These are phyloP conservation scores for Karalla daura DNA, from an alignment of 2,797 vertebrate genomes.

Conservation along the genomic window DNA sequence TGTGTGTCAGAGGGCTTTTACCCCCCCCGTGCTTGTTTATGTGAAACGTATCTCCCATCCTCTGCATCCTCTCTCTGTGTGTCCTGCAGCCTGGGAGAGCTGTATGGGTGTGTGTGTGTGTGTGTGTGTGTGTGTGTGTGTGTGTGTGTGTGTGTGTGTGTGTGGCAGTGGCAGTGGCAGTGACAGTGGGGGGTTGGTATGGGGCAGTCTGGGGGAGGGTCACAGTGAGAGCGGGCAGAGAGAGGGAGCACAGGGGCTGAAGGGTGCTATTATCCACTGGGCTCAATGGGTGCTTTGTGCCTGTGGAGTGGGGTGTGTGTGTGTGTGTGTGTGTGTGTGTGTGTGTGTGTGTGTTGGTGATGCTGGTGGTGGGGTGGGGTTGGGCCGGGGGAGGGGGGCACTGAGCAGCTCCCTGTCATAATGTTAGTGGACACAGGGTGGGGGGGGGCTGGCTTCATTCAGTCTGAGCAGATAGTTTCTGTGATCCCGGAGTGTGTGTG, in stretches of 20 bases:
- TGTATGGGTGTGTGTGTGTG: slow-evolving; percentile 12
- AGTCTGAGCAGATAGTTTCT: too few relatives aligned
- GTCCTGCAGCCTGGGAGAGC: slow-evolving; percentile 6
- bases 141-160: slow-evolving; percentile 3
- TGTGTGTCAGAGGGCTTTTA: background rate
- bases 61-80: background rate
- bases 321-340: too few relatives aligned
- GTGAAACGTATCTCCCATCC: slow-evolving; percentile 40
- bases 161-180: background rate
- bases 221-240: slow-evolving; percentile 18
- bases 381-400: slow-evolving; percentile 47
- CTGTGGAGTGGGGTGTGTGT: too few relatives aligned
- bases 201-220: slow-evolving; percentile 47
- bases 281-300: slow-evolving; percentile 83
- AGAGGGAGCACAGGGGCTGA: slow-evolving; percentile 64
- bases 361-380: slow-evolving; percentile 34
- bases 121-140: slow-evolving; percentile 3
- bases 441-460: background rate
- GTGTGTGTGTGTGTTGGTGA: too few relatives aligned
- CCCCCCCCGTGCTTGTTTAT: slow-evolving; percentile 55
- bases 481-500: too few relatives aligned
- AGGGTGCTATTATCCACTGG: slow-evolving; percentile 80
- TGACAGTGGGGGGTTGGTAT: slow-evolving; percentile 37
- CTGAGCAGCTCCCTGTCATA: slow-evolving; percentile 69
- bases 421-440: slow-evolving; percentile 63